These are phyloP conservation scores for Pristionchus exspectatus DNA, from an alignment of 2,888 invertebrate genomes.

Conservation along the genomic window DNA sequence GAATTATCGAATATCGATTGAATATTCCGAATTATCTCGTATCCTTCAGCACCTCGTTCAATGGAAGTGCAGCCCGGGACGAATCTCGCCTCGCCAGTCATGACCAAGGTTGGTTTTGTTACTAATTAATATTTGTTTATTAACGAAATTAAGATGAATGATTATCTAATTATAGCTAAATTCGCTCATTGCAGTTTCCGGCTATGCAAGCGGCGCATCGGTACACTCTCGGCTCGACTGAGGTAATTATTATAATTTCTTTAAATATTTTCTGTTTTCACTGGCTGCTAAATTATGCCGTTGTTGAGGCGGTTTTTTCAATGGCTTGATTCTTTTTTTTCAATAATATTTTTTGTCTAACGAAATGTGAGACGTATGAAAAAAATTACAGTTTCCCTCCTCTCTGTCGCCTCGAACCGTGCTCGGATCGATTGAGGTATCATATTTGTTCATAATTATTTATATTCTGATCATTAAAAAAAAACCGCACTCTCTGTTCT, in stretches of 20 bases:
- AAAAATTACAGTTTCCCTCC: background rate
- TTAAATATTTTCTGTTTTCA: too few species aligned
- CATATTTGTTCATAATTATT: background rate
- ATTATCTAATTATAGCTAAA: too few species aligned
- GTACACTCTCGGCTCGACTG: background rate
- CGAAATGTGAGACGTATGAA: background rate
- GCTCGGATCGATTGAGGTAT: slow-evolving; percentile 30
- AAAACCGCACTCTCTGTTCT: slow-evolving; percentile 18
- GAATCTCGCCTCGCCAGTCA: background rate
- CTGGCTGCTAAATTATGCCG: too few species aligned
- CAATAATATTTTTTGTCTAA: too few species aligned
- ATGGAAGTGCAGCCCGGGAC: background rate
- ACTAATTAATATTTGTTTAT: too few species aligned
- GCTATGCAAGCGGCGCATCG: background rate
- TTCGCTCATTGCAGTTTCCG: background rate
- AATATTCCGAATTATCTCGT: too few species aligned
- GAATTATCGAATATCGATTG: too few species aligned
- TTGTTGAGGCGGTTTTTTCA: background rate
- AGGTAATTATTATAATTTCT: background rate
- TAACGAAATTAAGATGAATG: too few species aligned
- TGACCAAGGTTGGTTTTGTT: background rate
- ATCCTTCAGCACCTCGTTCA: background rate
- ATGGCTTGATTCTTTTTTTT: background rate
- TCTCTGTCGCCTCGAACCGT: slow-evolving; percentile 28
- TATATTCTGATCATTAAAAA: background rate